Conservation (phyloP, 2,888 invertebrate species). For the Eledona agricola region DNA sequence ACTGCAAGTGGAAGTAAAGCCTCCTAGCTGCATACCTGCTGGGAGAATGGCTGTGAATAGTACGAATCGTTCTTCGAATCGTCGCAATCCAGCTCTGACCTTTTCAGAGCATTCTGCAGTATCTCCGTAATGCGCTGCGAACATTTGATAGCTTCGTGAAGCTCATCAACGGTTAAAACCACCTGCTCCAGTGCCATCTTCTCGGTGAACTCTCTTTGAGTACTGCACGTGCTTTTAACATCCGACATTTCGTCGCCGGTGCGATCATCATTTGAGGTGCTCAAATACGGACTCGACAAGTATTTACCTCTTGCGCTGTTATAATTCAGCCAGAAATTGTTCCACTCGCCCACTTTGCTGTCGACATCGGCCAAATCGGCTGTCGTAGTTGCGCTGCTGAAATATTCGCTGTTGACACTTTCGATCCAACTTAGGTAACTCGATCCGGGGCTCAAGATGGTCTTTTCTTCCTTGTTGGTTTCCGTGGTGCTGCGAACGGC, state of each 20-base stretch:
- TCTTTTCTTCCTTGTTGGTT: conserved; percentile 47
- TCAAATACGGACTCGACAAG: conserved; percentile 53
- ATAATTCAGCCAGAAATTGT: conserved; percentile 63
- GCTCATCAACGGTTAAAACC: conserved; percentile 57
- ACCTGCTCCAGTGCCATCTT: conserved; percentile 51
- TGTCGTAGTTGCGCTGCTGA: conserved; percentile 46
- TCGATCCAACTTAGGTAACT: conserved; percentile 62
- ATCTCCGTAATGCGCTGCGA: conserved; percentile 60
- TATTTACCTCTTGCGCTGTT: conserved; percentile 58
- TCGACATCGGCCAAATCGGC: conserved; percentile 50
- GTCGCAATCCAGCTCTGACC: conserved; percentile 53
- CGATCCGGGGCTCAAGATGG: conserved; percentile 55
- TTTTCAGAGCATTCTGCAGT: conserved; percentile 57
- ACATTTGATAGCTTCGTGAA: conserved; percentile 57
- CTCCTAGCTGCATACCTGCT: conserved; percentile 49
- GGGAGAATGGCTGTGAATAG: conserved; percentile 53
- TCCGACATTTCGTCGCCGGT: conserved; percentile 57
- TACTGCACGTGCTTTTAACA: conserved; percentile 58
- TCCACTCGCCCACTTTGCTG: conserved; percentile 62
- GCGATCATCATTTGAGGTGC: conserved; percentile 46
- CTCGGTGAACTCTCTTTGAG: conserved; percentile 57
- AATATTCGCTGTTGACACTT: conserved; percentile 59
- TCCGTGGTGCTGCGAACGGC: conserved; percentile 52
- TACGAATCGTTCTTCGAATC: conserved; percentile 56
- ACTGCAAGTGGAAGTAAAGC: no score